phyloP scores from a whole-genome alignment of 53 echinoderm and acorn worm species.

The Astropecten irregularis region DNA sequence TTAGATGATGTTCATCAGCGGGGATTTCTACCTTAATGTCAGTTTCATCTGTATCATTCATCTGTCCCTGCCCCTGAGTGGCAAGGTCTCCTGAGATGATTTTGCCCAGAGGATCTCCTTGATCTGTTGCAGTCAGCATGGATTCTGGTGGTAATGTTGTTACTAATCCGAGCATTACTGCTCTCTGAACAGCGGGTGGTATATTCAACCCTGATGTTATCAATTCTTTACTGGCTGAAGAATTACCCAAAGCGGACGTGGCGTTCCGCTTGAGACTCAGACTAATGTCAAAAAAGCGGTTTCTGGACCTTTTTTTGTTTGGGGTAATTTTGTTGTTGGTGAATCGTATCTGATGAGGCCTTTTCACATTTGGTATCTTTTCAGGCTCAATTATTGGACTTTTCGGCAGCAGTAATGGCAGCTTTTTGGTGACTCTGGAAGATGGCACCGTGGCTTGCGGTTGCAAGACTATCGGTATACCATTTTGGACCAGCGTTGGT shows the following conservation, averaged over 20 bases:
- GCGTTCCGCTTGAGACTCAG: not conserved
- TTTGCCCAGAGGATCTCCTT: not conserved
- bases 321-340: not conserved
- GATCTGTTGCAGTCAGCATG: not conserved
- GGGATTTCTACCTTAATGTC: too few species aligned
- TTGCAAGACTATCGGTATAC: not conserved
- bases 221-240: not conserved
- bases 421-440: not conserved
- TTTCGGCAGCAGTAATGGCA: not conserved
- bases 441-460: not conserved
- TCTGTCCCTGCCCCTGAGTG: too few species aligned
- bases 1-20: too few species aligned
- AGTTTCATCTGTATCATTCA: too few species aligned
- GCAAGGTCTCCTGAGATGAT: too few species aligned
- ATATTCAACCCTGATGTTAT: not conserved
- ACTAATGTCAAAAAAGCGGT: not conserved
- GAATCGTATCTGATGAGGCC: not conserved
- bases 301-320: not conserved
- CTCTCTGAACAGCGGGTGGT: constrained; percentile 15
- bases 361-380: too few species aligned
- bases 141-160: not conserved
- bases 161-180: constrained; percentile 14
- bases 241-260: not conserved
- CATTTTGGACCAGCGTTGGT: not conserved
- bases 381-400: not conserved